A percentile compares a stretch with the other conserved stretches of the same genome.
phyloP scores from a whole-genome alignment of 64 coral and sea anemone species.

The Acropora yongei region DNA sequence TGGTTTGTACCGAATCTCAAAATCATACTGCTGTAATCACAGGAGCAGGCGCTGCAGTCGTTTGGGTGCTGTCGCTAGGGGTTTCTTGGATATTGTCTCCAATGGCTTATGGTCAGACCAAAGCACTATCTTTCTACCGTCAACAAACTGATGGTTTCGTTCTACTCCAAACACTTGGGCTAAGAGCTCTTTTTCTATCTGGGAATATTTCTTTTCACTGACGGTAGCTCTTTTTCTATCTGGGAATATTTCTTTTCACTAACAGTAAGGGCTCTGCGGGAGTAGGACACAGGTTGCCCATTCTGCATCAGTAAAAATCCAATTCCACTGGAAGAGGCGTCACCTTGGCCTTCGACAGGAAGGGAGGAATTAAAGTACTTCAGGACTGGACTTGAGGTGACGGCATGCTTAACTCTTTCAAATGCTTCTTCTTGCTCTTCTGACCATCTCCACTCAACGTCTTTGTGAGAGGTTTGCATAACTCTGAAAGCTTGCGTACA shows the following conservation, averaged over 20 bases:
- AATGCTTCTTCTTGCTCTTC: slow-evolving; percentile 4
- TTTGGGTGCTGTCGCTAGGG: not conserved
- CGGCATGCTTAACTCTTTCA: slow-evolving; percentile 19
- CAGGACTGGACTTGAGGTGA: slow-evolving; percentile 34
- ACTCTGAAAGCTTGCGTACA: too few species aligned
- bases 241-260: not conserved
- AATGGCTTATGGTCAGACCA: slow-evolving; percentile 22
- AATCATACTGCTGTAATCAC: slow-evolving; percentile 46
- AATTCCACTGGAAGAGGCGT: slow-evolving; percentile 28
- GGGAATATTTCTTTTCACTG: not conserved
- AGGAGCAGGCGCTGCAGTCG: slow-evolving; percentile 29
- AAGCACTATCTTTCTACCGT: slow-evolving; percentile 28
- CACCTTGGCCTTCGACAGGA: slow-evolving; percentile 29
- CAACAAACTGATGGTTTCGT: slow-evolving; percentile 36
- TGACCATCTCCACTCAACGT: slow-evolving; percentile 42
- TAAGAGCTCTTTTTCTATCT: slow-evolving; percentile 51
- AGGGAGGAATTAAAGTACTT: slow-evolving; percentile 33
- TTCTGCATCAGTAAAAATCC: slow-evolving; percentile 30
- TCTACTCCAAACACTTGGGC: slow-evolving; percentile 41
- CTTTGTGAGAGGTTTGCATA: slow-evolving; percentile 65
- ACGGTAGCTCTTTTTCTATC: slow-evolving; percentile 42
- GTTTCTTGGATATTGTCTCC: slow-evolving; percentile 33
- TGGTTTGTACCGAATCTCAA: slow-evolving; percentile 18
- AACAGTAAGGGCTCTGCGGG: slow-evolving; percentile 4
- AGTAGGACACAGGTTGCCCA: slow-evolving; percentile 29